A percentile compares a stretch with the other conserved stretches of the same genome.
phyloP scores from a whole-genome alignment of 1,140 invertebrate species.

The Andrena cerasifolii region DNA sequence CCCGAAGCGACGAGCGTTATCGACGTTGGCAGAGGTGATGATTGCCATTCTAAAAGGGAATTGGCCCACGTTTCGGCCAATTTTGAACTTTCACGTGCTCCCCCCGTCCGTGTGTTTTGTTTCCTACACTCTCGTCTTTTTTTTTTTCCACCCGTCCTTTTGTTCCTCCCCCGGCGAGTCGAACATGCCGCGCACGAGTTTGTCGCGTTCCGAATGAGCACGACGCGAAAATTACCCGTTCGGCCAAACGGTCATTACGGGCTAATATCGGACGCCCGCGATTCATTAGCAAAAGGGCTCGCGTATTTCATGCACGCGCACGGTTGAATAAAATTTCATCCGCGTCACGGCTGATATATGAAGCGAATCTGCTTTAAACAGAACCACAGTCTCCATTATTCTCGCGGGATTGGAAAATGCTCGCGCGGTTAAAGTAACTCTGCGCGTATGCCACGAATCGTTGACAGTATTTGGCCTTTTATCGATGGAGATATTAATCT shows the following conservation, averaged over 20 bases:
- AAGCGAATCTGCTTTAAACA: conserved; percentile 19
- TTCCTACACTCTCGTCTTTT: not conserved
- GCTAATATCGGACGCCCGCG: not conserved
- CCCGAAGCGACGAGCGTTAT: conserved; percentile 57
- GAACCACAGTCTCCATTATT: conserved; percentile 13
- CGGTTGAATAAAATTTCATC: conserved; percentile 28
- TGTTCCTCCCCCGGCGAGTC: not conserved
- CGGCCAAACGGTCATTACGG: conserved; percentile 3
- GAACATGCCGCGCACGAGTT: not conserved
- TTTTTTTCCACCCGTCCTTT: not conserved
- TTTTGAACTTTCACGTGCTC: conserved; percentile 25
- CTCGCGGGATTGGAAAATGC: not conserved
- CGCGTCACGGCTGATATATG: not conserved
- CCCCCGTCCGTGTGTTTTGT: not conserved
- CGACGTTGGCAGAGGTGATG: conserved; percentile 60
- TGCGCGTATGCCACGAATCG: not conserved
- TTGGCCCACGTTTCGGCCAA: conserved; percentile 58
- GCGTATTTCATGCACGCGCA: conserved; percentile 12
- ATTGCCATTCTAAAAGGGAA: conserved; percentile 59
- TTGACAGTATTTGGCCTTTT: not conserved
- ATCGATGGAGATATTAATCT: no score
- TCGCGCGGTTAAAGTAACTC: no score
- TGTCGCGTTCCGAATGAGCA: no score
- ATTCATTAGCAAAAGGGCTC: conserved; percentile 31
- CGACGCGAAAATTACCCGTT: conserved; percentile 19